These are phyloP conservation scores for Marasmarcha lunaedactyla DNA, from an alignment of 2,888 invertebrate genomes.

Conservation along the genomic window DNA sequence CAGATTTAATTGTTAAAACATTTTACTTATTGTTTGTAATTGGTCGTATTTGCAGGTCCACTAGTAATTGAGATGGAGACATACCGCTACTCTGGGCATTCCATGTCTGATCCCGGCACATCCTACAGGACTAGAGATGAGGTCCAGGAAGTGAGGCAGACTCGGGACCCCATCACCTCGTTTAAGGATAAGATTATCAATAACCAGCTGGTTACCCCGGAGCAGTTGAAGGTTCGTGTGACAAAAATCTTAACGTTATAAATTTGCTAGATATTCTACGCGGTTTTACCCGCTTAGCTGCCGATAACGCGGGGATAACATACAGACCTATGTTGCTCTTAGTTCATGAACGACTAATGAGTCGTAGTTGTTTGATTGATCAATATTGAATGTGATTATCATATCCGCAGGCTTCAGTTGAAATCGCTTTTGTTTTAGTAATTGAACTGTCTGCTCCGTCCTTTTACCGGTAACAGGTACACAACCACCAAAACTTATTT, in stretches of 20 bases:
- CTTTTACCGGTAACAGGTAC: too few species aligned
- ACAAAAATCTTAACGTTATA: neutral
- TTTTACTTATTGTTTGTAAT: too few species aligned
- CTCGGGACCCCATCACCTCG: conserved; percentile 96
- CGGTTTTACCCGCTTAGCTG: neutral
- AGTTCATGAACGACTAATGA: too few species aligned
- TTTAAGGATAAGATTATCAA: conserved; percentile 91
- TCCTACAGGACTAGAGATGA: conserved; percentile 96
- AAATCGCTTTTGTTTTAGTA: too few species aligned
- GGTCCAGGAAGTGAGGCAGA: conserved; percentile 93
- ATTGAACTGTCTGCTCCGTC: too few species aligned
- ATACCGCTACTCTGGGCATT: conserved; percentile 97
- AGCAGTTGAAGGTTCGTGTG: conserved; percentile 86
- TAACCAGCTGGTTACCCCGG: conserved; percentile 80
- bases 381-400: too few species aligned
- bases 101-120: conserved; percentile 99
- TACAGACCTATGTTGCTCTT: too few species aligned
- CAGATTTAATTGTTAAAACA: too few species aligned
- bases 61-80: conserved; percentile 94
- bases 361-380: too few species aligned
- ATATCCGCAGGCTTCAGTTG: too few species aligned
- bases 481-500: too few species aligned
- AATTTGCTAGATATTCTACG: neutral
- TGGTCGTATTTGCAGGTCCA: conserved; percentile 78
- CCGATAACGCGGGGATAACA: neutral